Evolutionary conservation across 2,888 invertebrate genomes (phyloP).

Genomic region (Polyploca ridens): DNA sequence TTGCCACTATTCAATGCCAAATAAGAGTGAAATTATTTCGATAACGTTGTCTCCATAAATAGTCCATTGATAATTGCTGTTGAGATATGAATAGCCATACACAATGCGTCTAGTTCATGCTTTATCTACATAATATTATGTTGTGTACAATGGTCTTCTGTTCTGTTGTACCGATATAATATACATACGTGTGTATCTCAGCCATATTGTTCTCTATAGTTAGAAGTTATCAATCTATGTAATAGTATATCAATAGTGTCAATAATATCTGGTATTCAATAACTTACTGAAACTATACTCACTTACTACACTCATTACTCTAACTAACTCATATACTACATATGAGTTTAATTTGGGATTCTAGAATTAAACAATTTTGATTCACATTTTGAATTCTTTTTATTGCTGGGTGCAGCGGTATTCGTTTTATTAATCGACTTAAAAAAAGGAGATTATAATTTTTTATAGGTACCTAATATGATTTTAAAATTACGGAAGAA

Average conservation of each 20-base stretch:
- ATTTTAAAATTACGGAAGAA: no score
- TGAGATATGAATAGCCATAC: neutral
- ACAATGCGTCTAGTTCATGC: neutral
- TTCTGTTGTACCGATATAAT: neutral
- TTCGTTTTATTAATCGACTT: no score
- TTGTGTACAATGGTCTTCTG: neutral
- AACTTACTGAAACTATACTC: no score
- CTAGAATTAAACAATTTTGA: no score
- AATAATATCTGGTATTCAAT: neutral
- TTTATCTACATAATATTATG: neutral
- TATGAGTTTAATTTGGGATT: no score
- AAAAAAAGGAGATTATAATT: no score
- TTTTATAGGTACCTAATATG: no score
- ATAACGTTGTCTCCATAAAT: neutral
- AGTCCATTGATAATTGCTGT: neutral
- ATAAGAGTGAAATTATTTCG: neutral
- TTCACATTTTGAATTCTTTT: no score
- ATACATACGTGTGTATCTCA: neutral
- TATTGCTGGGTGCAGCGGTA: no score
- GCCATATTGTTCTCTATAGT: neutral
- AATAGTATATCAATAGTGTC: neutral
- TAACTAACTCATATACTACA: no score
- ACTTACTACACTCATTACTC: no score
- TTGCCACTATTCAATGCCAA: neutral
- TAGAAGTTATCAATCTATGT: neutral